A percentile compares a stretch with the other conserved stretches of the same genome.
These are phyloP conservation scores for cattle (Bos taurus) DNA, from an alignment of 2,113 vertebrate species.

Conservation along the genomic window ARS-UCD2.0 NC_037330.1:68715001-68715500, in stretches of 20 bases:
- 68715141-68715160: not conserved
- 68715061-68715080: not conserved
- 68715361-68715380: not conserved
- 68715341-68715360: not conserved
- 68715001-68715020: not conserved
- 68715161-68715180: not conserved
- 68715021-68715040: not conserved
- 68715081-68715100: not conserved
- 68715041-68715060: not conserved
- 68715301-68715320: not conserved
- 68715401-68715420: too few relatives aligned
- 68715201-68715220: not conserved
- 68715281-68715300: not conserved
- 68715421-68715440: not conserved
- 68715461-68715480: not conserved
- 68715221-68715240: not conserved
- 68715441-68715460: not conserved
- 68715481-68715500: not conserved
- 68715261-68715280: not conserved
- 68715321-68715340: not conserved
- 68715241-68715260: not conserved
- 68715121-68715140: not conserved
- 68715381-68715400: not conserved
- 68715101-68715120: not conserved
- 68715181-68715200: not conserved